Conservation (phyloP, 64 coral and sea anemone genomes). For the Montipora cactus region DNA sequence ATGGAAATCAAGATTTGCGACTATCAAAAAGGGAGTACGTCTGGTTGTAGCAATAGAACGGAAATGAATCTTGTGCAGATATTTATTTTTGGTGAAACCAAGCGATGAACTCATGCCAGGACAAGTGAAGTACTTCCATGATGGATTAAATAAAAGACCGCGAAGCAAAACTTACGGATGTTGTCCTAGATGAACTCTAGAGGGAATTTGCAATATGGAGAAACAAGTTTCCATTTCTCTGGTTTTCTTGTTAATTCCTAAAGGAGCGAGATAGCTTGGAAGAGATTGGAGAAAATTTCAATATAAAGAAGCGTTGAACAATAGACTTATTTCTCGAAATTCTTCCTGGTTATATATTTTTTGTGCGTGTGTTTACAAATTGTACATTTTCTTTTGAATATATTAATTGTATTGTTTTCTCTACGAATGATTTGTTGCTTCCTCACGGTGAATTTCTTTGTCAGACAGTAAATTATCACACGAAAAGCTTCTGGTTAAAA, state of each 20-base stretch:
- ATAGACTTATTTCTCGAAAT: background rate
- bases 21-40: background rate
- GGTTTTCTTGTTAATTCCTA: background rate
- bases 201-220: background rate
- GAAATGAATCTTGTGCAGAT: background rate
- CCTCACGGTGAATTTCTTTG: too few species aligned
- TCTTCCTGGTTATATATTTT: too few species aligned
- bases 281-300: background rate
- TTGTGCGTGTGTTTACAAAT: too few species aligned
- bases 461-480: too few species aligned
- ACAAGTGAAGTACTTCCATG: background rate
- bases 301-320: background rate
- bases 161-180: background rate
- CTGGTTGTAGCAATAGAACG: background rate
- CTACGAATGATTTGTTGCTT: too few species aligned
- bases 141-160: background rate
- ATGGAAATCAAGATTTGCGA: background rate
- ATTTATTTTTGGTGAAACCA: constrained; percentile 2
- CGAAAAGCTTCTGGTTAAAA: too few species aligned
- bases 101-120: background rate
- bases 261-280: background rate
- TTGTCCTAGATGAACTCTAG: background rate
- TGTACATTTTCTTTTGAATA: too few species aligned
- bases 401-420: too few species aligned
- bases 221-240: background rate